Evolutionary conservation across 2,888 invertebrate species (phyloP), one percentile per base, ranked within the genome.

Genomic region (Kuschelorhynchus macadamiae): DNA sequence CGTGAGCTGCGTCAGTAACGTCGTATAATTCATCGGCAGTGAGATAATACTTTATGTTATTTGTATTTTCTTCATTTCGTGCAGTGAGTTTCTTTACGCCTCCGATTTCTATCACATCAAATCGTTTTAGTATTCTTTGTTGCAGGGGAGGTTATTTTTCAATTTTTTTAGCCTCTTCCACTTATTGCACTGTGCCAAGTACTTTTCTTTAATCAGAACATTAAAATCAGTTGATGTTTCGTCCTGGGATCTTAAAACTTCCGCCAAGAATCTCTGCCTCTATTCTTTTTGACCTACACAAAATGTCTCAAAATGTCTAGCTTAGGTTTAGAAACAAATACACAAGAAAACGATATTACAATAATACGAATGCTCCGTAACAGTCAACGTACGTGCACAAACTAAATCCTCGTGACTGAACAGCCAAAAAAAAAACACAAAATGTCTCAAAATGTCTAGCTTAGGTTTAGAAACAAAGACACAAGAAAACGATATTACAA

Each of bases 1-100:
- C 39, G 67, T 79, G 76, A 55, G 71, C 70, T 14, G 55, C 20
- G 7, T 55, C 21, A 36, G 39, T 55, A 17, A 39, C 55, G 17
- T 55, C 55, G 20, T 55, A 39, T 39, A 9, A 49, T 50, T 33
- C 36, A 64, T 42, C 14, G 57, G 11, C 17, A 56, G n/a, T 16
- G 25, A 25, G 46, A 50, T 63, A 64, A 36, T 59, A 33, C 18
- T 69, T 65, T n/a, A n/a, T n/a, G n/a, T n/a, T n/a, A n/a, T n/a
- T n/a, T n/a, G n/a, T n/a, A n/a, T n/a, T n/a, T n/a, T n/a, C n/a
- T n/a, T n/a, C n/a, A n/a, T n/a, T n/a, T n/a, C n/a, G n/a, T n/a
- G n/a, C n/a, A n/a, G n/a, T n/a, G n/a, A n/a, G n/a, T n/a, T n/a
- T n/a, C n/a, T n/a, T n/a, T n/a, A n/a, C n/a, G n/a, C n/a, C n/a